These are phyloP conservation scores for Machimus atricapillus DNA, from an alignment of 2,888 invertebrate genomes.

Conservation along the genomic window DNA sequence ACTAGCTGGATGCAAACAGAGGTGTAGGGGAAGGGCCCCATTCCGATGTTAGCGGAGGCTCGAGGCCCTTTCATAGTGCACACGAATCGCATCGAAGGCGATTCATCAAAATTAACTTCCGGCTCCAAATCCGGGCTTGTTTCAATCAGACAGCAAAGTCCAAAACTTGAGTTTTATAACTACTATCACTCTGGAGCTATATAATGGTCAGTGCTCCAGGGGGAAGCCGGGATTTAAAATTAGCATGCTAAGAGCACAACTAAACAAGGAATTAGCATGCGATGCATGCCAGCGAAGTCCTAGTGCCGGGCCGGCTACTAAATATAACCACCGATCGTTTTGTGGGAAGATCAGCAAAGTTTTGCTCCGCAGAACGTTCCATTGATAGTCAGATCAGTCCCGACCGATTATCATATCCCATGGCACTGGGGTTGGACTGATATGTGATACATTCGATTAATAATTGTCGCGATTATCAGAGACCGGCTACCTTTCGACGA, in stretches of 20 bases:
- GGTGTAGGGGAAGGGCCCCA: background rate
- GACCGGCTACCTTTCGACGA: background rate
- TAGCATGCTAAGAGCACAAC: background rate
- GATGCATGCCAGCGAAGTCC: background rate
- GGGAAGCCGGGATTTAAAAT: background rate
- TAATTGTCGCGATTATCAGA: background rate
- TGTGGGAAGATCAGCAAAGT: background rate
- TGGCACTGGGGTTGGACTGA: background rate
- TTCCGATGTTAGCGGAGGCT: background rate
- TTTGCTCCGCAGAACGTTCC: background rate
- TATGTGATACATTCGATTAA: background rate
- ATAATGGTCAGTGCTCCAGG: background rate
- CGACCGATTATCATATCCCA: background rate
- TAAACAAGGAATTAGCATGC: background rate
- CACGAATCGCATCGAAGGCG: background rate
- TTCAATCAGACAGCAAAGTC: background rate
- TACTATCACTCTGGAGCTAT: background rate
- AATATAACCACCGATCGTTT: background rate
- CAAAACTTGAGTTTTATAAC: no score
- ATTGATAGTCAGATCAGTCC: background rate
- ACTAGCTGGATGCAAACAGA: background rate
- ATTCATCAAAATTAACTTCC: slow-evolving; percentile 2
- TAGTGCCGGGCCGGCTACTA: background rate
- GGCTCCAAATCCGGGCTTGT: background rate
- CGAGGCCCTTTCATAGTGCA: background rate